Evolutionary conservation across 2,888 invertebrate species (phyloP).

Genomic region (Meliscaeva auricollis): DNA sequence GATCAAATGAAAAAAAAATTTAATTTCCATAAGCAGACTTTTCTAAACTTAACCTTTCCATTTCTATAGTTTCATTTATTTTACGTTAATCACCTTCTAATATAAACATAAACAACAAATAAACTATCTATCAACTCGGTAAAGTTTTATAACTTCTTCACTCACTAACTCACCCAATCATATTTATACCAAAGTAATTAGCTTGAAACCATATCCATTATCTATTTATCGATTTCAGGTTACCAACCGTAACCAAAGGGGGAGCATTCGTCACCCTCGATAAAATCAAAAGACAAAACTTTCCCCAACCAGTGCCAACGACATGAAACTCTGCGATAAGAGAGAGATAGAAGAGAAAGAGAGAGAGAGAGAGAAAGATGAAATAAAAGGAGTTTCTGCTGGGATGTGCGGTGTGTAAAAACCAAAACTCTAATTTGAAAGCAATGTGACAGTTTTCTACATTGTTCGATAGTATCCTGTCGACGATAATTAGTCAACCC

Average conservation of each 20-base stretch:
- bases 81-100: too few relatives aligned
- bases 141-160: background rate
- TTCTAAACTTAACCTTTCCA: too few relatives aligned
- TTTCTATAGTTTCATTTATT: too few relatives aligned
- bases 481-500: constrained; percentile 68
- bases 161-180: background rate
- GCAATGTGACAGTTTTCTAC: constrained; percentile 53
- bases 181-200: constrained; percentile 35
- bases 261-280: constrained; percentile 4
- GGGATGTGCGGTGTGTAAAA: constrained; percentile 17
- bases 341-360: background rate
- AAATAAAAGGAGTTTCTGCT: background rate
- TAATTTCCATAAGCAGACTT: too few relatives aligned
- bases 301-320: background rate
- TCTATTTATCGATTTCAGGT: constrained; percentile 37
- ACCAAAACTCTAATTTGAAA: constrained; percentile 56
- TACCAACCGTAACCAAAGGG: background rate
- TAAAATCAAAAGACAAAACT: constrained; percentile 26
- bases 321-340: background rate
- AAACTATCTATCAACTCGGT: background rate
- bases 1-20: too few relatives aligned
- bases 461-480: constrained; percentile 56
- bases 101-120: background rate
- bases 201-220: constrained; percentile 44
- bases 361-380: background rate